Percentiles rank a stretch among this genome's conserved stretches.
phyloP scores from a whole-genome alignment of 2,888 invertebrate species.

The Erpobdella octoculata region DNA sequence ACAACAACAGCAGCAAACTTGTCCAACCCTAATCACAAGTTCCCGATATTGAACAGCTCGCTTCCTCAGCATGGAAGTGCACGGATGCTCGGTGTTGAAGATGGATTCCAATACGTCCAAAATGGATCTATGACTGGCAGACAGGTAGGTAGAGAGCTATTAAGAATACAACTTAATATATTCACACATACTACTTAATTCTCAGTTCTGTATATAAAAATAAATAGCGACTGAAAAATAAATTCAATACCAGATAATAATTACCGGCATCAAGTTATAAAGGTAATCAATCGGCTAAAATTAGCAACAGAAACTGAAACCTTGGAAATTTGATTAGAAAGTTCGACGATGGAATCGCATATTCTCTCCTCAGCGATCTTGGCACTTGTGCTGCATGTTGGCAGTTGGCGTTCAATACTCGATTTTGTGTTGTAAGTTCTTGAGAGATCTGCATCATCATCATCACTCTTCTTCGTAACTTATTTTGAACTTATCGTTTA shows the following conservation, averaged over 20 bases:
- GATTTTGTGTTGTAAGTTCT: constrained; percentile 52
- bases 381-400: constrained; percentile 52
- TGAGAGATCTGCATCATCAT: constrained; percentile 43
- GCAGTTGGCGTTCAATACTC: constrained; percentile 53
- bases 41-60: background rate
- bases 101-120: background rate
- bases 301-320: background rate
- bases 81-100: constrained; percentile 4
- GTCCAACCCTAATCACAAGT: background rate
- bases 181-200: background rate
- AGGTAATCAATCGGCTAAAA: background rate
- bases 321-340: background rate
- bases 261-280: background rate
- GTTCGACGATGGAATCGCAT: background rate
- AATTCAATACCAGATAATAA: background rate
- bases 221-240: too few relatives aligned
- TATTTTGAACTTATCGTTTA: background rate
- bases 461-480: background rate
- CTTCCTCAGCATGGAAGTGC: background rate
- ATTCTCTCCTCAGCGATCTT: constrained; percentile 51
- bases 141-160: background rate
- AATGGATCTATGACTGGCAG: background rate
- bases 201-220: too few relatives aligned
- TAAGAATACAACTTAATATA: background rate
- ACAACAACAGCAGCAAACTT: background rate